Evolutionary conservation across 1,140 invertebrate species (phyloP).

Genomic region (Macrostomum lignano): DNA sequence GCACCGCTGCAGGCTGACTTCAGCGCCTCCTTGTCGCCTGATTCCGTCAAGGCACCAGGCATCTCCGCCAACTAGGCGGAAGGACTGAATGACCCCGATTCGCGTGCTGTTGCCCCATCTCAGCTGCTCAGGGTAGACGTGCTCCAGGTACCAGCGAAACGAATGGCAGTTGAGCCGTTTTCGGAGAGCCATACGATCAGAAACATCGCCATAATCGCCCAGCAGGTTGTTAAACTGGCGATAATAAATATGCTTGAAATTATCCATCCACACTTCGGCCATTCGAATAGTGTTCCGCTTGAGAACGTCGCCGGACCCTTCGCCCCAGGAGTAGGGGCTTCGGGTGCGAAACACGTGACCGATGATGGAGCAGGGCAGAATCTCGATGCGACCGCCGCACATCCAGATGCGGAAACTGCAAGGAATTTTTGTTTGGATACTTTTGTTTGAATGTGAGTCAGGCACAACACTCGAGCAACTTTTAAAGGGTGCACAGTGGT

Average conservation of each 20-base stretch:
- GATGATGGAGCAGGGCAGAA: constrained; percentile 74
- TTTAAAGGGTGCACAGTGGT: no score
- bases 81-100: no score
- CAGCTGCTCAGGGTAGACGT: constrained; percentile 77
- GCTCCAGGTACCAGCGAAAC: constrained; percentile 80
- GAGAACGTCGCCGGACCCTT: constrained; percentile 14
- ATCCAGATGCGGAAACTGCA: constrained; percentile 72
- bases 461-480: no score
- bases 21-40: no score
- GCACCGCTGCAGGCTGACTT: no score
- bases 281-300: constrained; percentile 29
- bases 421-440: no score
- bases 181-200: constrained; percentile 40
- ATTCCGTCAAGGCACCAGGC: no score
- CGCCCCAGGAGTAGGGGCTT: constrained; percentile 15
- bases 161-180: constrained; percentile 56
- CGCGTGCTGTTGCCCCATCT: no score
- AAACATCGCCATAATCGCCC: constrained; percentile 34
- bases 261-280: constrained; percentile 45
- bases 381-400: constrained; percentile 70
- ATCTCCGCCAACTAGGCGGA: no score
- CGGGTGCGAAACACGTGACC: constrained; percentile 59
- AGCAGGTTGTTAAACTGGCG: constrained; percentile 12
- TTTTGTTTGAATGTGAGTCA: no score
- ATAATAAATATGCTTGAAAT: constrained; percentile 44